Evolutionary conservation across 2,888 invertebrate species (phyloP), one percentile per base, ranked within the genome.

Genomic region (Meloe dianella): DNA sequence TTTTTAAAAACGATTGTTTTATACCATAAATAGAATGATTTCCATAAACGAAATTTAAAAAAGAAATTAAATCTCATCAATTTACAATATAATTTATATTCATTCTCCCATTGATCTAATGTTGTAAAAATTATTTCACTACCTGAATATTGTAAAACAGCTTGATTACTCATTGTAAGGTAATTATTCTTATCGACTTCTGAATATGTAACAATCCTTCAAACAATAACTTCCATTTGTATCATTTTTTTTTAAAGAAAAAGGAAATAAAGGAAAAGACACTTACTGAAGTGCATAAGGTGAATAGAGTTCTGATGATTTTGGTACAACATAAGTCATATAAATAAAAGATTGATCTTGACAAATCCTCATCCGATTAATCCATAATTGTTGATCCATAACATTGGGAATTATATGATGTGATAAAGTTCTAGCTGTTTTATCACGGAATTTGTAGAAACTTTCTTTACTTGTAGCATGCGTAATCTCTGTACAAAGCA

Each of bases 141-240:
- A 14, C 87, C 81, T 62, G 85, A 88, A 80, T 89, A 91, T 76
- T 92, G 91, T n/a, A 93, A 91, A 0, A 95, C 93, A 0, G 96
- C 96, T 78, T 90, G 89, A 3, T 88, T 85, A 73, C 95, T 94
- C 73, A 96, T 91, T 0, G 95, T 96, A 77, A 92, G 89, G 80
- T 90, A 93, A 77, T 93, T 91, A 17, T 84, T 87, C 78, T 87
- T 89, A 75, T 91, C 89, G 24, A 91, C 85, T 47, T 89, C 87
- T 51, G 72, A 71, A 77, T 91, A 95, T 0, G 89, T 87, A 0
- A 93, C 92, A 41, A 94, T 89, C 74, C 94, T 94, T 62, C 54
- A 74, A 72, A 65, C 57, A 22, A 3, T 22, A 56, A 56, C 12
- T 57, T 27, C 32, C 22, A 41, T 30, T 63, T 17, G 30, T 27